These are phyloP conservation scores for Apodemus speciosus DNA, from an alignment of 2,113 vertebrate species.

Conservation along the genomic window DNA sequence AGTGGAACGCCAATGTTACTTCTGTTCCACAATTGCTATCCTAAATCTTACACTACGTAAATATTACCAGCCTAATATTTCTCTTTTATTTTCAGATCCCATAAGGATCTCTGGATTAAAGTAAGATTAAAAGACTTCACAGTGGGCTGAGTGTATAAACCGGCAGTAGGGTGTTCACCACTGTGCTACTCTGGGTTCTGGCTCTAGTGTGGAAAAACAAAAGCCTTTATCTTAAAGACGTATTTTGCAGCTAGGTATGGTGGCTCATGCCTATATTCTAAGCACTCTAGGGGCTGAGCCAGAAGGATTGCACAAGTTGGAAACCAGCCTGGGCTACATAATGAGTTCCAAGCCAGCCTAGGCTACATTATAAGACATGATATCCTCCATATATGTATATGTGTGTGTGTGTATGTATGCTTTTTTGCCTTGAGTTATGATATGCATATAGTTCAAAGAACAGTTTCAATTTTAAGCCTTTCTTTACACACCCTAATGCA, in stretches of 20 bases:
- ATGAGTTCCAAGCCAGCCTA: neutral
- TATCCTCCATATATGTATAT: neutral
- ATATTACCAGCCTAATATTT: neutral
- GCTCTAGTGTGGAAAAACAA: neutral
- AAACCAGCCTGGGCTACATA: neutral
- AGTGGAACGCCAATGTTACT: slow-evolving; percentile 1
- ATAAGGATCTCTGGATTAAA: neutral
- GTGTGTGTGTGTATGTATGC: too few species aligned
- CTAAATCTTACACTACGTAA: neutral
- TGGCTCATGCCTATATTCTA: neutral
- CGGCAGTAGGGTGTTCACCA: neutral
- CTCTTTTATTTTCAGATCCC: neutral
- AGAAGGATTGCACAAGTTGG: neutral
- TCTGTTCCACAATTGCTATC: neutral
- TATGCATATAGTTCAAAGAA: neutral
- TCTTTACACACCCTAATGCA: neutral
- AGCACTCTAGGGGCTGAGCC: neutral
- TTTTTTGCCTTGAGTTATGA: neutral
- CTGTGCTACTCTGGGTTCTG: neutral
- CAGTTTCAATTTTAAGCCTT: neutral
- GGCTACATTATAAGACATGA: neutral
- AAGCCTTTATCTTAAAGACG: neutral
- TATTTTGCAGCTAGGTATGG: neutral
- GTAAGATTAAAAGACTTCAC: neutral
- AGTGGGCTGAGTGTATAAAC: neutral